phyloP scores from a whole-genome alignment of 2,797 vertebrate genomes.

The Geotrypetes seraphini region DNA sequence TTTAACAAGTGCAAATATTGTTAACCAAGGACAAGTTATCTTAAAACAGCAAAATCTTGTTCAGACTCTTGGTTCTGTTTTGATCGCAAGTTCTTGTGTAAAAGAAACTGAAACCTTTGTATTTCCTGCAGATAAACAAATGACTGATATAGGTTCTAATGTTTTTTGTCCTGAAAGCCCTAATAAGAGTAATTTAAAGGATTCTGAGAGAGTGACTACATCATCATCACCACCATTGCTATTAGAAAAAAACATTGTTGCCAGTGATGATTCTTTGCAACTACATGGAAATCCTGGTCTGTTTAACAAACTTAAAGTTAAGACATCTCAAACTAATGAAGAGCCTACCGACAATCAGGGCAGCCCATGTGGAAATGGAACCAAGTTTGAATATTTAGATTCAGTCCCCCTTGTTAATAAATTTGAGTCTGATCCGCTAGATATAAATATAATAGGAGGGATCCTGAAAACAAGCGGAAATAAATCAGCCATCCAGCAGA shows the following conservation, averaged over 20 bases:
- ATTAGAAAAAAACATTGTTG: slow-evolving; percentile 29
- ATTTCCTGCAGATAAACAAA: slow-evolving; percentile 27
- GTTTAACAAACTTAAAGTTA: slow-evolving; percentile 28
- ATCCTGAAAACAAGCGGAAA: slow-evolving; percentile 31
- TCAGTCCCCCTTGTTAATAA: slow-evolving; percentile 28
- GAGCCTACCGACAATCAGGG: slow-evolving; percentile 22
- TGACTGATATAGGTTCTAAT: slow-evolving; percentile 15
- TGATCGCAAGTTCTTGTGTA: slow-evolving; percentile 21
- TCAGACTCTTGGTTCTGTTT: slow-evolving; percentile 19
- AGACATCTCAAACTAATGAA: slow-evolving; percentile 26
- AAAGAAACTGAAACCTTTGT: slow-evolving; percentile 41
- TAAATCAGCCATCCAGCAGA: slow-evolving; percentile 27
- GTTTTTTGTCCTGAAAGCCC: slow-evolving; percentile 30
- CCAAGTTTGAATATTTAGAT: slow-evolving; percentile 29
- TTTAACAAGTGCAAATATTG: slow-evolving; percentile 27
- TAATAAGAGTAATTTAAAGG: slow-evolving; percentile 23
- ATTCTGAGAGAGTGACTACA: slow-evolving; percentile 29
- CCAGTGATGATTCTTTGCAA: slow-evolving; percentile 25
- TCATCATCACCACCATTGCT: neutral
- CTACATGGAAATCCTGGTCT: slow-evolving; percentile 5
- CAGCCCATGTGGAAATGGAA: slow-evolving; percentile 33
- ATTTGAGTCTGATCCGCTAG: slow-evolving; percentile 31
- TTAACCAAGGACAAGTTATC: slow-evolving; percentile 31
- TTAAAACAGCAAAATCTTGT: slow-evolving; percentile 37
- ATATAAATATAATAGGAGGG: slow-evolving; percentile 29